phyloP scores from a whole-genome alignment of 2,797 vertebrate genomes.

The Paguma larvata region DNA sequence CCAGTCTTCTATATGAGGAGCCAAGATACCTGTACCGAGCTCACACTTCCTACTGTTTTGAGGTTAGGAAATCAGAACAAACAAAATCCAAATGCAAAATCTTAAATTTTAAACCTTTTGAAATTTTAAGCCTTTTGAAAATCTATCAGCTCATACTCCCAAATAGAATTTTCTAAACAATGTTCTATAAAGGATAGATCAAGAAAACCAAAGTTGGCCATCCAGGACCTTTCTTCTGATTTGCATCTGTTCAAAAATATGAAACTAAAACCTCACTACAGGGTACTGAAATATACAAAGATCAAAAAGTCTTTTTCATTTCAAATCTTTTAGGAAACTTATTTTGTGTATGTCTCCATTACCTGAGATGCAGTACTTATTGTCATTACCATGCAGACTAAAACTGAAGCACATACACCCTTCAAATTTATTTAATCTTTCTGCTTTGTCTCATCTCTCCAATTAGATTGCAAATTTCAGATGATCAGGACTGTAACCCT shows the following conservation, averaged over 20 bases:
- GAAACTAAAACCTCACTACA: background rate
- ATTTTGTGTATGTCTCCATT: background rate
- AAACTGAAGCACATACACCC: background rate
- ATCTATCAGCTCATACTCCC: background rate
- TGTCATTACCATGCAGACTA: background rate
- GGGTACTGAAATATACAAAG: background rate
- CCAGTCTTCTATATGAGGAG: background rate
- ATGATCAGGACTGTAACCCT: background rate
- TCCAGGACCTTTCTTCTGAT: background rate
- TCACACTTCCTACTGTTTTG: background rate
- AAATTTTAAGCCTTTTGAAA: constrained; percentile 9
- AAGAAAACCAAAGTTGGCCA: constrained; percentile 33
- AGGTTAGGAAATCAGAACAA: constrained; percentile 15
- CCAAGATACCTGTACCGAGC: background rate
- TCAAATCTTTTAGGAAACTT: constrained; percentile 20
- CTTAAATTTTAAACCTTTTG: constrained; percentile 16
- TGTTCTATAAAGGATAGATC: background rate
- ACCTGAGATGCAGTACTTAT: background rate
- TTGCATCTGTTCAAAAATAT: background rate
- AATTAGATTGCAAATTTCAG: constrained; percentile 15
- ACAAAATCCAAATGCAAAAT: constrained; percentile 24
- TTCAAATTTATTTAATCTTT: constrained; percentile 18
- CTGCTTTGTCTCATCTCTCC: constrained; percentile 11
- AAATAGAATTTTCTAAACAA: constrained; percentile 38
- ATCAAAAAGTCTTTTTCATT: background rate